Evolutionary conservation across 2,797 vertebrate species (phyloP), one percentile per base, ranked within the genome.

Genomic region (Sebastes taczanowskii): DNA sequence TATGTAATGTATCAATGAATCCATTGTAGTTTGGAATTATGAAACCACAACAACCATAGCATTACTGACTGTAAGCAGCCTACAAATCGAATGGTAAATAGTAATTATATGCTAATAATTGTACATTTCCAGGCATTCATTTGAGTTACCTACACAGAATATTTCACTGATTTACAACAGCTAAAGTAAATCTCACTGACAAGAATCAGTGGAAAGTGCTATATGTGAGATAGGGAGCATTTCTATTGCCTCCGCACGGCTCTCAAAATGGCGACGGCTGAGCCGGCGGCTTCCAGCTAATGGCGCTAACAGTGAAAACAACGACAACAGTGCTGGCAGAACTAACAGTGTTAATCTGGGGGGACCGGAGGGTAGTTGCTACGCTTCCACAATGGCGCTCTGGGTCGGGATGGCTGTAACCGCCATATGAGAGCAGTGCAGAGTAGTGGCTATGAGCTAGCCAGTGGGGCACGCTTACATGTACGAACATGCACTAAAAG

Each of bases 81-180:
- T 22, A 56, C 42, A 71, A 58, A 68, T 20, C 65, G 7, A 18
- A n/a, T 34, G 18, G 13, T 59, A 52, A 60, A 70, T n/a, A 32
- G 18, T 5, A 81, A 71, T 32, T 35, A 64, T 20, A 64, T 7
- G 23, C 6, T 46, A 61, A 61, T 66, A 77, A 77, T 18, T 30
- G 3, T 27, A 55, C 4, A 46, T 55, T 74, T 86, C 11, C 7
- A 64, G 7, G 11, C 10, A 66, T 42, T 64, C 2, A 23, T 35
- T 59, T 49, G 27, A 27, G 30, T 18, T 23, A 53, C 1, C 16
- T 58, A 3, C 32, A 55, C 2, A 11, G 2, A 65, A 23, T 27
- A 52, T 69, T 70, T 76, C 5, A 30, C 5, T 60, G 7, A 30
- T 27, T 61, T 0, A 30, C 49, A 1, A 62, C 38, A 74, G 25